phyloP scores from a whole-genome alignment of 2,797 vertebrate species.

The Mycteria americana region DNA sequence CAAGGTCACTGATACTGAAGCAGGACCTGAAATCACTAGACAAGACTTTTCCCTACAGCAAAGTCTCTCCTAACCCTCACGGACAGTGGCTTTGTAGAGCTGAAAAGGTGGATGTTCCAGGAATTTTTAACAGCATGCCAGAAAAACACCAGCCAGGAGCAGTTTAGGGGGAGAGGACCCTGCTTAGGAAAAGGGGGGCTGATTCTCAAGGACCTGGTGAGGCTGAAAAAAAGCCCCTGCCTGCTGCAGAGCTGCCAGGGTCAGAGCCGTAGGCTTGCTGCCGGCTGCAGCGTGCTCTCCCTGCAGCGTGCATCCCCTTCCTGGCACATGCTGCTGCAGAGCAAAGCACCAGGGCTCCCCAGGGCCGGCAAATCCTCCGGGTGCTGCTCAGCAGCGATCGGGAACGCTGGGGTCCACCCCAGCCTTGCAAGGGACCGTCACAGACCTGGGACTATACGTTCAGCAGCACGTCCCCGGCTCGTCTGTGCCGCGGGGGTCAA shows the following conservation, averaged over 20 bases:
- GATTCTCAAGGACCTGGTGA: neutral
- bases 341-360: neutral
- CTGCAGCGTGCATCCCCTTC: neutral
- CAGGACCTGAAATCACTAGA: neutral
- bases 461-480: neutral
- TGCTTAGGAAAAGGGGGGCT: neutral
- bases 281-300: neutral
- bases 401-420: neutral
- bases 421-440: accelerated
- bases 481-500: neutral
- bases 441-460: accelerated
- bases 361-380: neutral
- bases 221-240: neutral
- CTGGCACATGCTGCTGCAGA: neutral
- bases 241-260: neutral
- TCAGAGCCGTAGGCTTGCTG: neutral
- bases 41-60: neutral
- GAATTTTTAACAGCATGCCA: neutral
- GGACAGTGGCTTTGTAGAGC: neutral
- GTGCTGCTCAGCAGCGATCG: neutral
- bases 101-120: neutral
- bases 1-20: neutral
- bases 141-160: neutral
- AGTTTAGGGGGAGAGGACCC: neutral
- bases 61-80: neutral